Evolutionary conservation across 2,797 vertebrate genomes (phyloP), one percentile per base, ranked within the genome.

Genomic region (Philypnodon macrostomus): DNA sequence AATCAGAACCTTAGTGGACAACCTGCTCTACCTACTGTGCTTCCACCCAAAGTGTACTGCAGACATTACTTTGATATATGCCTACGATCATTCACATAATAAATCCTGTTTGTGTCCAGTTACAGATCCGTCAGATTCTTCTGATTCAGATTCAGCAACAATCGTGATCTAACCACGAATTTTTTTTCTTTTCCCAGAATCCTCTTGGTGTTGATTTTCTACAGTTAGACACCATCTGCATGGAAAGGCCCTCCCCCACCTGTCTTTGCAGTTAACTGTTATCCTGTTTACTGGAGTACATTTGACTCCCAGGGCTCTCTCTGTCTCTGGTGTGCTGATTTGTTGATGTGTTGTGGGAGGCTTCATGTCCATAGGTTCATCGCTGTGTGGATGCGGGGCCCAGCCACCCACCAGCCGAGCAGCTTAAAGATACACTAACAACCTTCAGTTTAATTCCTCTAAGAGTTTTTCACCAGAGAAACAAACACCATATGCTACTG

Each of bases 401-500:
- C 41, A 50, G 42, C 44, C 47, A 54, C 41, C 41, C 46, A 51
- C 66, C 18, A 68, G 47, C 39, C 33, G 31, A 44, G 15, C 27
- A 7, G 5, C 16, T 55, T 19, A 45, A 50, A 49, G 60, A 39
- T 17, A 5, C 41, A 27, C 4, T 0, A 37, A 53, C 24, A 49
- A 58, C 67, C 51, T 74, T 58, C 53, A 47, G 75, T 68, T 63
- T 53, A 72, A 65, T 39, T 73, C 63, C 53, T 29, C 24, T 47
- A n/a, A 67, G 38, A 49, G 62, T 62, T 58, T 54, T 46, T 65
- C 32, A 53, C 39, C 69, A 67, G 49, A 44, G 52, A 64, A 67
- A 63, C 36, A 80, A 73, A 79, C 73, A 70, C 68, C 73, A 71
- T 81, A 70, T 84, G 75, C 48, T 61, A 24, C 10, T 8, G 32